Evolutionary conservation across 2,888 invertebrate genomes (phyloP), one percentile per base, ranked within the genome.

Genomic region (Vanessa cardui): DNA sequence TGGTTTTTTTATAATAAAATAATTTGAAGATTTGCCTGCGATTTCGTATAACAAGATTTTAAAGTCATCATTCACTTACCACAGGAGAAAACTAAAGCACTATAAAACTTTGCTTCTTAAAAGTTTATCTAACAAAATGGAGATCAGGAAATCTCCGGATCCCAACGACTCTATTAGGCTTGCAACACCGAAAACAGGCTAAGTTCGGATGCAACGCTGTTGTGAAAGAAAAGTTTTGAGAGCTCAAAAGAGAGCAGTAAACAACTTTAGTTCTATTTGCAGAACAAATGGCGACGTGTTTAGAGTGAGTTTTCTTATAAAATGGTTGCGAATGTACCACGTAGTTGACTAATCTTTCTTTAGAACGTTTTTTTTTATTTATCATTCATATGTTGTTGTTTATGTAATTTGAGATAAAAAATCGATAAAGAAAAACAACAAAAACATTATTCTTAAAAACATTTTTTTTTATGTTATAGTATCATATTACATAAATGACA

Each of bases 231-330:
- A 74, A 75, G 73, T 74, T 74, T 67, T 45, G 64, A 65, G 72
- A 80, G 74, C 78, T 80, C 81, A 80, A 80, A 82, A 79, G 84
- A 74, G 78, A 76, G 73, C 78, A 78, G 83, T 79, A 85, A 87
- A 87, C 83, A 85, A 87, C 78, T 88, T 87, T 84, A 83, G 79
- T 83, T 82, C 81, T 84, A 86, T 87, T 88, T 86, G 80, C 79
- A 75, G 86, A 87, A 87, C 84, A 85, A 85, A 86, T 83, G 83
- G 83, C 70, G 62, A 64, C 66, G 80, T 77, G 67, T 76, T 66
- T 64, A 64, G 64, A 56, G 44, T 15, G 31, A 31, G 52, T 54
- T 54, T 31, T 54, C 52, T 54, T 54, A 54, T 54, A 54, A 54
- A 54, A 54, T 54, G 58, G 54, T 31, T 31, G 7, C 16, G n/a